Base-by-base conservation (phyloP, 1,140 invertebrate species). In the Tetranychus cinnabarinus region DNA sequence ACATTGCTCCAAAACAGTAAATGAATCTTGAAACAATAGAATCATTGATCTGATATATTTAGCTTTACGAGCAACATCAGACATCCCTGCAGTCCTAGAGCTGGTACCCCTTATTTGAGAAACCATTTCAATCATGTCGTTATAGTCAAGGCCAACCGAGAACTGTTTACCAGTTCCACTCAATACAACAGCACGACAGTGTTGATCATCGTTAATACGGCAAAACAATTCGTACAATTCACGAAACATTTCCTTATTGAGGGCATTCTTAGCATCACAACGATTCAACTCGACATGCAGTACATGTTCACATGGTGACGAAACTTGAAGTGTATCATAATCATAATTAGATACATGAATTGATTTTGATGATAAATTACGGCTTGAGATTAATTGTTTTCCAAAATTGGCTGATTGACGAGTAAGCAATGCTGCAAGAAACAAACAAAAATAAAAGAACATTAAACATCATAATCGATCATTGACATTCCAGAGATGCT, bases 251-350 rank as follows among this genome's bases (percentile, higher is more conserved):
- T 73, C 72, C 62, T 71, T 70, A 70, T 82, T 88, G 67, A 96
- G 78, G 2, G 89, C 81, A 77, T 97, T 97, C 0, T 82, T 65
- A 70, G 85, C 82, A n/a, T 87, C 79, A 15, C 90, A 88, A 62
- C 90, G 77, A 70, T 92, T 90, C 1, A 97, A 72, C 71, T 92
- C 80, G 0, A 97, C 89, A 75, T 91, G 82, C 66, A 80, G 85
- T 7, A 96, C 86, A 79, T 80, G 83, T 64, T 83, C 81, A 69
- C 39, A 42, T 6, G 39, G 39, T 10, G 39, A 42, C 10, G 39
- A 42, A 5, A 42, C 39, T 10, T 42, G 39, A 42, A 42, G 39
- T 42, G 39, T 42, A 5, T 42, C 39, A 10, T 42, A 42, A 42
- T 42, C 39, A 10, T 42, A 42, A 10, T 42, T 42, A 5, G 39